Percentiles rank a stretch among this genome's conserved stretches.
Conservation (phyloP, 2,797 vertebrate species). For the Acipenser transmontanus region DNA sequence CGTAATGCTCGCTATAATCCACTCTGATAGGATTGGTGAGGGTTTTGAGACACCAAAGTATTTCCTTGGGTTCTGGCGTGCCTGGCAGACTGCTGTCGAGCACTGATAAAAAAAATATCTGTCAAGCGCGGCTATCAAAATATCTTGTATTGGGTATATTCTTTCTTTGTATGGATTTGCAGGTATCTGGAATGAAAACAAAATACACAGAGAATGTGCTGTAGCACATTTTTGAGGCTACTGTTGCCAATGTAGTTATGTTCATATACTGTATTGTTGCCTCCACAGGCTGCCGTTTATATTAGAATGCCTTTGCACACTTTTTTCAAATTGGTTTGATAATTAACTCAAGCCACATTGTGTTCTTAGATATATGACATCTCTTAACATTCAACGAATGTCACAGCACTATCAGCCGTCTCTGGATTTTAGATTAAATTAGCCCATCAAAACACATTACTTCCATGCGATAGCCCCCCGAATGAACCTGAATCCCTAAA, state of each 20-base stretch:
- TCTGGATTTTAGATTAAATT: no score
- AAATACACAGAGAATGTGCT: not conserved
- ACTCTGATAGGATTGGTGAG: slow-evolving; percentile 71
- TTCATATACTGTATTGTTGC: not conserved
- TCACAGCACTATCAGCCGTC: no score
- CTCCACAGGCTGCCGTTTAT: not conserved
- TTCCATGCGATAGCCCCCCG: no score
- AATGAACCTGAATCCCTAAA: no score
- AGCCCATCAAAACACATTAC: no score
- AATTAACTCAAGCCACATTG: slow-evolving; percentile 40
- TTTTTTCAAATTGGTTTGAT: not conserved
- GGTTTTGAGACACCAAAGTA: slow-evolving; percentile 60
- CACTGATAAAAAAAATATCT: slow-evolving; percentile 54
- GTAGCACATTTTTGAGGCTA: not conserved
- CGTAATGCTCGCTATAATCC: slow-evolving; percentile 58
- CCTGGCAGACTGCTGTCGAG: slow-evolving; percentile 55
- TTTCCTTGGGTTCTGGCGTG: slow-evolving; percentile 49
- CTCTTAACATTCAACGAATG: not conserved
- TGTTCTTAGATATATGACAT: slow-evolving; percentile 12
- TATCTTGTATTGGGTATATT: not conserved
- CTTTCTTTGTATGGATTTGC: not conserved
- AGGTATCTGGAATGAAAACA: not conserved
- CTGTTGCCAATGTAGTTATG: not conserved
- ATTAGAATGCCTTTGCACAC: not conserved
- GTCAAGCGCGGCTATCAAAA: slow-evolving; percentile 37